Conservation (phyloP, 1,140 invertebrate species). For the Leptinotarsa lineolata region DNA sequence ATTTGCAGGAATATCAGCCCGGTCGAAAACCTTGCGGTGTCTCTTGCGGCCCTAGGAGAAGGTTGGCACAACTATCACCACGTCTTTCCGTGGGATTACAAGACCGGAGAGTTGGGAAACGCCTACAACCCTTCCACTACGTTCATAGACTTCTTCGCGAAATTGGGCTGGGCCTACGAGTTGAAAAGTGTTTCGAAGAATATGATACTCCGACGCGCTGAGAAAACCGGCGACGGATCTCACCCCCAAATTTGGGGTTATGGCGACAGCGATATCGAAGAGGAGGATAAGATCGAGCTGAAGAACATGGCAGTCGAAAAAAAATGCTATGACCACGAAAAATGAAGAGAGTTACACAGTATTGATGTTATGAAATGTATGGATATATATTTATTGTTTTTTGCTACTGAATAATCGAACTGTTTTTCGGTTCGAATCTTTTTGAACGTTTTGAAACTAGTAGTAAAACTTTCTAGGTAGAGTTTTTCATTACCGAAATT, state of each 20-base stretch:
- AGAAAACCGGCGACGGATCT: conserved; percentile 68
- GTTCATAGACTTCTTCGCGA: conserved; percentile 74
- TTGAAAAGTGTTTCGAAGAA: conserved; percentile 66
- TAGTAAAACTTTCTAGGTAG: no score
- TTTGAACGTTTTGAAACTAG: no score
- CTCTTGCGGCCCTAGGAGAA: conserved; percentile 75
- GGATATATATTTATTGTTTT: conserved; percentile 11
- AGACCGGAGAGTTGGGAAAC: conserved; percentile 78
- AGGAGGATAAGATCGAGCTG: conserved; percentile 54
- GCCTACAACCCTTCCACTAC: conserved; percentile 70
- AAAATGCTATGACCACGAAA: not conserved
- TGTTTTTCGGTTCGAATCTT: not conserved
- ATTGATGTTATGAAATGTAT: not conserved
- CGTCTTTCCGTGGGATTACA: conserved; percentile 87
- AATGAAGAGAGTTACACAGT: not conserved
- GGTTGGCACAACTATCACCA: conserved; percentile 97
- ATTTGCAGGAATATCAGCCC: conserved; percentile 70
- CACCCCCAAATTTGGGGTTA: conserved; percentile 58
- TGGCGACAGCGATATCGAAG: conserved; percentile 57
- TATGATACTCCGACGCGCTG: conserved; percentile 67
- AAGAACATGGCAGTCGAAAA: conserved; percentile 30
- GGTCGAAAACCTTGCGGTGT: conserved; percentile 72
- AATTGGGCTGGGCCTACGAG: conserved; percentile 76
- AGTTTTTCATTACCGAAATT: no score
- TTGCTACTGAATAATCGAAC: not conserved